A percentile compares a stretch with the other conserved stretches of the same genome.
Evolutionary conservation across 2,113 vertebrate genomes (phyloP).

Genomic region (Cottus gobio): DNA sequence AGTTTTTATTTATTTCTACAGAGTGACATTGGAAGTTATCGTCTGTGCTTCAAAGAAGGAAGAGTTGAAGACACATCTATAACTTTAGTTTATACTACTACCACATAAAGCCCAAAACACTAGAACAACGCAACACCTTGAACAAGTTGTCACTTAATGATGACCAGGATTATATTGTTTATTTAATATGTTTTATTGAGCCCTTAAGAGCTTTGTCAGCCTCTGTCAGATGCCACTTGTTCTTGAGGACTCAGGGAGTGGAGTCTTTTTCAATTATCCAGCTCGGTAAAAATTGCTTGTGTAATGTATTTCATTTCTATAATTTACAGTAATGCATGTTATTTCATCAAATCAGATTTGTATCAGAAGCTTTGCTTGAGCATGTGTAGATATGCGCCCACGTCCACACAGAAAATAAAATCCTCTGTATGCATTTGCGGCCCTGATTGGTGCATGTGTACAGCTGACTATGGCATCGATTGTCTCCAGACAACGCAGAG

Average conservation of each 20-base stretch:
- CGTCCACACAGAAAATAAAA: neutral
- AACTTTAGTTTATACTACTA: neutral
- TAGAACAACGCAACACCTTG: neutral
- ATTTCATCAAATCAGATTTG: neutral
- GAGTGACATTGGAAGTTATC: neutral
- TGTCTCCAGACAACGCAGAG: conserved; percentile 52
- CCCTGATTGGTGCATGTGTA: neutral
- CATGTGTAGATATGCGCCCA: neutral
- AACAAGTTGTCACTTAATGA: neutral
- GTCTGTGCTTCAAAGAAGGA: neutral
- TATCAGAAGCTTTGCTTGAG: neutral
- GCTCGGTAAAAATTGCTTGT: neutral
- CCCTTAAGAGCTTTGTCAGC: neutral
- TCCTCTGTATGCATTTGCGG: neutral
- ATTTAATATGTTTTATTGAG: neutral
- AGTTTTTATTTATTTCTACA: neutral
- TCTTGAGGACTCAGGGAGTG: neutral
- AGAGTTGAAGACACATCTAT: neutral
- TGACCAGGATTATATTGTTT: neutral
- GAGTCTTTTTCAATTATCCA: neutral
- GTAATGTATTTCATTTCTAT: neutral
- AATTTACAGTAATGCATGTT: neutral
- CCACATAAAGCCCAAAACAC: neutral
- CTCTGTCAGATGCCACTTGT: no score
- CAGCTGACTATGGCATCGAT: neutral